phyloP scores from a whole-genome alignment of 2,888 invertebrate genomes.

The Abrostola triplasia region DNA sequence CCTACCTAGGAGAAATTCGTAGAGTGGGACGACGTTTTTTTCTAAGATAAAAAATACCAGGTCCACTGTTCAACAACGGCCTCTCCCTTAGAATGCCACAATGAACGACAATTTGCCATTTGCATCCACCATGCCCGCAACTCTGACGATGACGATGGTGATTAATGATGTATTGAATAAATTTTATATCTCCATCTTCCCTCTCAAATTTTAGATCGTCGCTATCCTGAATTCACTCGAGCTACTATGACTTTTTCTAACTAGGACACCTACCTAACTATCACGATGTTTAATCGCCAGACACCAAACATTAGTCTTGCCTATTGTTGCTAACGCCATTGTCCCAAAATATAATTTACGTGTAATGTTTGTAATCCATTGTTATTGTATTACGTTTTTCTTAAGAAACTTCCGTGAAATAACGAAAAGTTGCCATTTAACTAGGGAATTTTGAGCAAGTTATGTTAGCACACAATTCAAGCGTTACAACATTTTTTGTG shows the following conservation, averaged over 20 bases:
- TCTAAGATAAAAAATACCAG: too few species aligned
- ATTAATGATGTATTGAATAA: too few species aligned
- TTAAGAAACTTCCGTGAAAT: slow-evolving; percentile 77
- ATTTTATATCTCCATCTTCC: too few species aligned
- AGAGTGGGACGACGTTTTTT: too few species aligned
- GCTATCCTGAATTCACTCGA: too few species aligned
- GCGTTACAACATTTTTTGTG: slow-evolving; percentile 25
- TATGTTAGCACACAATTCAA: slow-evolving; percentile 42
- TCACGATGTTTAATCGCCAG: slow-evolving; percentile 40
- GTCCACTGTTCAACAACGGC: too few species aligned
- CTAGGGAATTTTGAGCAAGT: slow-evolving; percentile 59
- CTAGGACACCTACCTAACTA: slow-evolving; percentile 29
- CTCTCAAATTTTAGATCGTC: too few species aligned
- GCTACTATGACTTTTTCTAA: slow-evolving; percentile 18
- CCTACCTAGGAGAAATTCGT: too few species aligned
- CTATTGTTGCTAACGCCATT: slow-evolving; percentile 56
- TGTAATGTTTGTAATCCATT: slow-evolving; percentile 69
- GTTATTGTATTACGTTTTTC: slow-evolving; percentile 70
- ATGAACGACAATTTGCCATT: too few species aligned
- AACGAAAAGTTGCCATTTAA: slow-evolving; percentile 52
- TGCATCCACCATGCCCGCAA: too few species aligned
- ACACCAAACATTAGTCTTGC: slow-evolving; percentile 41
- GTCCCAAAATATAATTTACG: slow-evolving; percentile 62
- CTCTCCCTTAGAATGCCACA: too few species aligned
- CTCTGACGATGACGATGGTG: too few species aligned